A percentile compares a stretch with the other conserved stretches of the same genome.
phyloP scores from a whole-genome alignment of 2,113 vertebrate species.

The Melanerpes aurifrons region DNA sequence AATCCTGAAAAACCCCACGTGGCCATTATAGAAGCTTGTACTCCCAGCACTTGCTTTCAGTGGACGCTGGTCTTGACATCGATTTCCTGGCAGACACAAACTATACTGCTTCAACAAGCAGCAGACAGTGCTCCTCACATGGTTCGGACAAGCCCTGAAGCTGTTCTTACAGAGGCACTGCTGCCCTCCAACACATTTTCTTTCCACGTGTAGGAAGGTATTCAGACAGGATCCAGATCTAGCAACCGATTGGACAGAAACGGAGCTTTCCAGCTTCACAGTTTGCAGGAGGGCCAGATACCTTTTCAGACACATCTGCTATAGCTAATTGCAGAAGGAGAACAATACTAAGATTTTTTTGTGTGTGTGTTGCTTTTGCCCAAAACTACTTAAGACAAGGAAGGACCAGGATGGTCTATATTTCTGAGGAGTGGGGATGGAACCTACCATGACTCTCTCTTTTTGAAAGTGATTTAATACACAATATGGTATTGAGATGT shows the following conservation, averaged over 20 bases:
- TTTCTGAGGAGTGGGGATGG: rapidly evolving
- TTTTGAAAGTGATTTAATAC: background rate
- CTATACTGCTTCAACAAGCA: background rate
- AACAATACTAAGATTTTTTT: background rate
- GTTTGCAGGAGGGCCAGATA: background rate
- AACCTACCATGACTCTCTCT: background rate
- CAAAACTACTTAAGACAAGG: background rate
- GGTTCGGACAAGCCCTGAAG: background rate
- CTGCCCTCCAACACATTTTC: rapidly evolving
- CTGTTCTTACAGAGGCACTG: rapidly evolving
- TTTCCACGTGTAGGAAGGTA: rapidly evolving
- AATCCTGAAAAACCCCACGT: rapidly evolving
- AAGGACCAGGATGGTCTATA: background rate
- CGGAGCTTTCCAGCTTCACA: rapidly evolving
- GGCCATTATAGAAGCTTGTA: background rate
- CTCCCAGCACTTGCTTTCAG: rapidly evolving
- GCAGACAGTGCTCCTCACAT: rapidly evolving
- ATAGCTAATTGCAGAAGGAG: background rate
- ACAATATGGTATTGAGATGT: background rate
- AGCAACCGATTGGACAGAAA: background rate
- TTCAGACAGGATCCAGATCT: background rate
- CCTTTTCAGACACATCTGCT: background rate
- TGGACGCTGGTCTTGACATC: rapidly evolving
- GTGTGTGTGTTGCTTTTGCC: background rate
- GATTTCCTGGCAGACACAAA: background rate